Evolutionary conservation across 1,140 invertebrate species (phyloP).

Genomic region (Drosophila tristis): DNA sequence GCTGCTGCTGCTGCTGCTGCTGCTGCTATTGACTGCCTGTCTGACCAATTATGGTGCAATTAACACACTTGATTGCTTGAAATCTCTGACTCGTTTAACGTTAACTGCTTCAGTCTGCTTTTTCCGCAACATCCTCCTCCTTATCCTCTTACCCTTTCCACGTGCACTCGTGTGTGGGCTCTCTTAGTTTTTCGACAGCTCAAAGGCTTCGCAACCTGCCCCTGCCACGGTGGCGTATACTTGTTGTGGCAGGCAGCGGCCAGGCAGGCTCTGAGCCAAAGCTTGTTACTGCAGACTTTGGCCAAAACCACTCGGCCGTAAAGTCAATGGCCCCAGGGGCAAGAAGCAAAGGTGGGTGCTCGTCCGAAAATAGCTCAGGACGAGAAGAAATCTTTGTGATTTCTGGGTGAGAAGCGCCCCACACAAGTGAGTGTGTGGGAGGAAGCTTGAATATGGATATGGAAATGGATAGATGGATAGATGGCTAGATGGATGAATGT

Average conservation of each 20-base stretch:
- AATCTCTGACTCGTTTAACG: slow-evolving; percentile 56
- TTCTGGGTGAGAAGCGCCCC: too few relatives aligned
- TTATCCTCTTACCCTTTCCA: slow-evolving; percentile 8
- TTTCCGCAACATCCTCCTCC: slow-evolving; percentile 3
- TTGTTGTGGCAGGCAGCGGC: slow-evolving; percentile 28
- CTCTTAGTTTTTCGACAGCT: slow-evolving; percentile 40
- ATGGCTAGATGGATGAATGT: not conserved
- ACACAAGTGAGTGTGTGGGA: too few relatives aligned
- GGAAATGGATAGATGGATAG: too few relatives aligned
- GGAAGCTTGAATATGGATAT: too few relatives aligned
- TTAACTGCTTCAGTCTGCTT: slow-evolving; percentile 16
- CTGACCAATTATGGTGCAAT: slow-evolving; percentile 82
- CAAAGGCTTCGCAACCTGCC: slow-evolving; percentile 43
- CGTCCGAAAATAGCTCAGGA: slow-evolving; percentile 41
- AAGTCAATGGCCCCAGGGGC: slow-evolving; percentile 48
- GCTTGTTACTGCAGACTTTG: slow-evolving; percentile 49
- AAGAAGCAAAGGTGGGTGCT: slow-evolving; percentile 11
- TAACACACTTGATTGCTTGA: slow-evolving; percentile 77
- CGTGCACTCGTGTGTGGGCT: slow-evolving; percentile 31
- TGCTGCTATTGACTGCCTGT: slow-evolving; percentile 60
- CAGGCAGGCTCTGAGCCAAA: slow-evolving; percentile 16
- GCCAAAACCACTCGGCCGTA: slow-evolving; percentile 58
- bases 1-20: not conserved
- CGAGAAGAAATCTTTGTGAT: too few relatives aligned
- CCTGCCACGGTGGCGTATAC: slow-evolving; percentile 28